Conservation (phyloP, 2,888 invertebrate species). For the Cephus sareptanus region DNA sequence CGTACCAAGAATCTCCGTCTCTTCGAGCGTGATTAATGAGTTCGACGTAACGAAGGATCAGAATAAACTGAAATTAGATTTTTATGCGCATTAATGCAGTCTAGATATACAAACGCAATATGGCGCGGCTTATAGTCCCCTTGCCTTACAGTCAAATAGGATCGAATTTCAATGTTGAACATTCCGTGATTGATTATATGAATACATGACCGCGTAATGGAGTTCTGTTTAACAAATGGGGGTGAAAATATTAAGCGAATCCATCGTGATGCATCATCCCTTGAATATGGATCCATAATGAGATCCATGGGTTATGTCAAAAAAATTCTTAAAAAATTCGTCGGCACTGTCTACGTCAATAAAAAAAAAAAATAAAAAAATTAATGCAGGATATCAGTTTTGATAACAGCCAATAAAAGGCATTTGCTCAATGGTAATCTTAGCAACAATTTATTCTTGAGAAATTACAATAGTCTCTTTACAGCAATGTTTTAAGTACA, state of each 20-base stretch:
- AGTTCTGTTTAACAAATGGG: conserved; percentile 25
- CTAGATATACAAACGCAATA: conserved; percentile 11
- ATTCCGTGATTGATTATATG: conserved; percentile 55
- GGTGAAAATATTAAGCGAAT: conserved; percentile 1
- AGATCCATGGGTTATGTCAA: not conserved
- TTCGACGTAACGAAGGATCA: conserved; percentile 51
- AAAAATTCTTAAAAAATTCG: conserved; percentile 14
- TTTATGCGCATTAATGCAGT: conserved; percentile 56
- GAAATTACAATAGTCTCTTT: not conserved
- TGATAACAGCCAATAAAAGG: not conserved
- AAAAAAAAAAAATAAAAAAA: not conserved
- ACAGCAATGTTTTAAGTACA: not conserved
- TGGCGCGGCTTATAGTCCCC: conserved; percentile 1
- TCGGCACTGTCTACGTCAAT: not conserved
- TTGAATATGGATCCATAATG: not conserved
- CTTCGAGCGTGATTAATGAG: conserved; percentile 24
- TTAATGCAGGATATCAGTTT: not conserved
- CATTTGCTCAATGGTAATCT: not conserved
- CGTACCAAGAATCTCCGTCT: not conserved
- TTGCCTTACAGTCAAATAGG: conserved; percentile 46
- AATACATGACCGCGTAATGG: conserved; percentile 51
- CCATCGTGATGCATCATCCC: not conserved
- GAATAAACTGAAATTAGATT: conserved; percentile 54
- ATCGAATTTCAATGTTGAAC: conserved; percentile 54
- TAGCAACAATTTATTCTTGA: not conserved